Base-by-base conservation (phyloP, 1,140 invertebrate species). In the Armadillidium nasatum region DNA sequence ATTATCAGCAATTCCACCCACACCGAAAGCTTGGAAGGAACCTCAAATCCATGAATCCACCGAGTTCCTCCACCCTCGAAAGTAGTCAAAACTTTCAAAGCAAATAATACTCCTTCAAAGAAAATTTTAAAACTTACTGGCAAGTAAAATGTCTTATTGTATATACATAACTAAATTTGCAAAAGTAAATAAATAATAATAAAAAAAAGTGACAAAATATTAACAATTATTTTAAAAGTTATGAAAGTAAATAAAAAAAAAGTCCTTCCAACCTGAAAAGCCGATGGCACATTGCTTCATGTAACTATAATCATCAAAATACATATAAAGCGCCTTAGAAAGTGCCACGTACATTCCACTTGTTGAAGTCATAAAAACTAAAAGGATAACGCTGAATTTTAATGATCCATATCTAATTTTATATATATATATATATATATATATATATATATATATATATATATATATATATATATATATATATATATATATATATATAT, bases 1-100 rank as follows among this genome's bases (percentile, higher is more conserved):
- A 92, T 91, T 3, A 91, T 82, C 19, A 90, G 73, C n/a, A 92
- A 82, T 82, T 92, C 91, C 2, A 85, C 84, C 91, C 91, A 92
- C 70, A 89, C 89, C 7, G 88, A 87, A 81, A 88, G 86, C 83
- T 87, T 87, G 15, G 87, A 86, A 1, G 89, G 87, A 0, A 91
- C 86, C 54, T 84, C 83, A n/a, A 91, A 84, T 50, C 87, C 88
- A 22, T 74, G 50, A 11, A 78, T 70, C 45, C 60, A 75, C 19
- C 83, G 6, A 87, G 83, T 74, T 87, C 81, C 11, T 86, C 85
- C 7, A 83, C 76, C 72, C 85, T 86, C 84, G 77, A 85, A 82
- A 13, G 87, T 86, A 0, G 87, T 88, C 50, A 92, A 83, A 0
- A 91, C 88, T 85, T 92, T 92, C 72, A 92, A 82, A 10, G 89